A percentile compares a stretch with the other conserved stretches of the same genome.
These are phyloP conservation scores for Manacus vitellinus DNA, from an alignment of 2,113 vertebrate genomes.

Conservation along the genomic window DNA sequence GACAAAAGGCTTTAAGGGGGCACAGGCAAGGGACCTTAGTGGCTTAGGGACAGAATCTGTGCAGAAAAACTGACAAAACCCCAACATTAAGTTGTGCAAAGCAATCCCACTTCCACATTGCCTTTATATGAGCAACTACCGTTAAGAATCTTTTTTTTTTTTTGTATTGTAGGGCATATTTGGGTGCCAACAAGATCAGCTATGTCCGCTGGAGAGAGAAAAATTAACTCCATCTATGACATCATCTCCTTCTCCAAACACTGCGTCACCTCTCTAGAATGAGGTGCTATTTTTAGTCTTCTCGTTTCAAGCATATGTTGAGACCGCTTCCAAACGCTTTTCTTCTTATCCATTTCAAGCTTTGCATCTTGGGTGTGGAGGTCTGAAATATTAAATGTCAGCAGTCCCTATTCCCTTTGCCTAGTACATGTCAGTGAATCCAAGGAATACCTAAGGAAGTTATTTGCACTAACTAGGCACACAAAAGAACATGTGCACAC, in stretches of 20 bases:
- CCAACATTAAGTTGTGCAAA: neutral
- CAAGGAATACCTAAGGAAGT: neutral
- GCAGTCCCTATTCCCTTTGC: fast-evolving
- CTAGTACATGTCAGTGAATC: neutral
- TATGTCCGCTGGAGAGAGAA: neutral
- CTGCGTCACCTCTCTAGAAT: conserved; percentile 3
- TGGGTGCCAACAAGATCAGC: neutral
- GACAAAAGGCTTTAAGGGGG: neutral
- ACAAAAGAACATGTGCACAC: neutral
- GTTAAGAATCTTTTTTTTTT: neutral
- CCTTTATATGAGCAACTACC: neutral
- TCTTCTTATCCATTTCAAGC: neutral
- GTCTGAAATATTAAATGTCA: neutral
- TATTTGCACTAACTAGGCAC: neutral
- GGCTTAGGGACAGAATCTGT: neutral
- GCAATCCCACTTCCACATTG: neutral
- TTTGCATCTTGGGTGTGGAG: neutral
- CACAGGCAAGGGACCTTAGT: neutral
- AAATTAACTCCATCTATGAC: neutral
- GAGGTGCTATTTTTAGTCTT: neutral
- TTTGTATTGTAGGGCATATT: neutral
- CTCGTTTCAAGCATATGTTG: neutral
- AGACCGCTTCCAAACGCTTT: neutral
- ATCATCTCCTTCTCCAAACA: neutral
- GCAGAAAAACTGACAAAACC: neutral